Conservation (phyloP, 2,888 invertebrate species). For the Lycophotia porphyrea region DNA sequence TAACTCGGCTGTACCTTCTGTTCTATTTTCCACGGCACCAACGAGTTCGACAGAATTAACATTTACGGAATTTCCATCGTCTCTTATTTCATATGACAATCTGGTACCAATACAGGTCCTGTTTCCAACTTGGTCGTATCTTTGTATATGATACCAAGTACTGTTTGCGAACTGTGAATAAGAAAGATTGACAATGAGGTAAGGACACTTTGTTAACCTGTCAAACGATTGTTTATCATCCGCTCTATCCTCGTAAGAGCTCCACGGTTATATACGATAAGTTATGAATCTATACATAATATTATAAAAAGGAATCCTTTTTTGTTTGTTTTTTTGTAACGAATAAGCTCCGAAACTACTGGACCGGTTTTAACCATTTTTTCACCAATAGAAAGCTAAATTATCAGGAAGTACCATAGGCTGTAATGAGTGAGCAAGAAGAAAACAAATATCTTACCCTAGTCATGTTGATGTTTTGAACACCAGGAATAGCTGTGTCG, state of each 20-base stretch:
- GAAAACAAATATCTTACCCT: conserved; percentile 69
- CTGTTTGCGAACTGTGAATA: conserved; percentile 79
- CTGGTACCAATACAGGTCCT: conserved; percentile 78
- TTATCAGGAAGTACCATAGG: too few relatives aligned
- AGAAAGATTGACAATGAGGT: background rate
- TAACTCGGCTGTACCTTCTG: conserved; percentile 77
- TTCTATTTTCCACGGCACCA: conserved; percentile 72
- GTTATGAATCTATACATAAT: background rate
- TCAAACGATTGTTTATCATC: background rate
- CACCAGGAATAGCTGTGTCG: conserved; percentile 25
- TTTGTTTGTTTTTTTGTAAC: too few relatives aligned
- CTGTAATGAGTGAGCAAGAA: background rate
- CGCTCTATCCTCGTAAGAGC: too few relatives aligned
- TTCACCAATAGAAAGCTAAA: too few relatives aligned
- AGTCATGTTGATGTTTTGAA: background rate
- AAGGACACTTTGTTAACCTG: background rate
- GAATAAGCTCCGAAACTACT: too few relatives aligned
- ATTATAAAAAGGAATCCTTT: too few relatives aligned
- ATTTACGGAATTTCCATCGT: conserved; percentile 56
- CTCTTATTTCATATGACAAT: conserved; percentile 63
- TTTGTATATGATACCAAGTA: conserved; percentile 83
- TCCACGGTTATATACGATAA: background rate
- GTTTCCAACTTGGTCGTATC: conserved; percentile 78
- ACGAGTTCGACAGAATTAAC: conserved; percentile 71
- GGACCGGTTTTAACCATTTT: too few relatives aligned